Conservation (phyloP, 1,140 invertebrate genomes). For the Cyclina sinensis region DNA sequence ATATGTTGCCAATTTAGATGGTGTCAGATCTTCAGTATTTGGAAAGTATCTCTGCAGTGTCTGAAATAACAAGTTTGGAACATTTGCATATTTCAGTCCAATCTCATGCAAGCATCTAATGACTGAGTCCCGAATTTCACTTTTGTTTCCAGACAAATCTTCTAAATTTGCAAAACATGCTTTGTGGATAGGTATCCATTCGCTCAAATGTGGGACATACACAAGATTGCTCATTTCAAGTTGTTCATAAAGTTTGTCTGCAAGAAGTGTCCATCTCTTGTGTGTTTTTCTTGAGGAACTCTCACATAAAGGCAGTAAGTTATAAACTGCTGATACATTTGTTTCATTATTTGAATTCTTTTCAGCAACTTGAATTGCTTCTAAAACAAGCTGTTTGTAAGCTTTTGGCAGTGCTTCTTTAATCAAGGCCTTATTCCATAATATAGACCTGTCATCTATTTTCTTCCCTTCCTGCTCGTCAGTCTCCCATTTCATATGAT, state of each 20-base stretch:
- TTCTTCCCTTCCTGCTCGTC: conserved; percentile 49
- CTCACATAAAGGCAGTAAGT: background rate
- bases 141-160: background rate
- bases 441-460: conserved; percentile 68
- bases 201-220: no score
- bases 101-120: background rate
- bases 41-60: background rate
- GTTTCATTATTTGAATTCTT: background rate
- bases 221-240: no score
- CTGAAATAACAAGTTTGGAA: background rate
- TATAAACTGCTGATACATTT: background rate
- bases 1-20: background rate
- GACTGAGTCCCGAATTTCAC: no score
- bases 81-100: background rate
- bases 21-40: background rate
- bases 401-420: conserved; percentile 70
- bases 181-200: no score
- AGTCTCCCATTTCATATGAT: conserved; percentile 78
- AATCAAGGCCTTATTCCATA: conserved; percentile 77
- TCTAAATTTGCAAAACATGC: conserved; percentile 49
- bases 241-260: background rate
- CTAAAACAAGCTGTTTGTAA: conserved; percentile 31
- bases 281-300: background rate
- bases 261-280: conserved; percentile 17
- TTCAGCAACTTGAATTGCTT: background rate